Base-by-base conservation (phyloP, 2,888 invertebrate species). In the Automeris io region DNA sequence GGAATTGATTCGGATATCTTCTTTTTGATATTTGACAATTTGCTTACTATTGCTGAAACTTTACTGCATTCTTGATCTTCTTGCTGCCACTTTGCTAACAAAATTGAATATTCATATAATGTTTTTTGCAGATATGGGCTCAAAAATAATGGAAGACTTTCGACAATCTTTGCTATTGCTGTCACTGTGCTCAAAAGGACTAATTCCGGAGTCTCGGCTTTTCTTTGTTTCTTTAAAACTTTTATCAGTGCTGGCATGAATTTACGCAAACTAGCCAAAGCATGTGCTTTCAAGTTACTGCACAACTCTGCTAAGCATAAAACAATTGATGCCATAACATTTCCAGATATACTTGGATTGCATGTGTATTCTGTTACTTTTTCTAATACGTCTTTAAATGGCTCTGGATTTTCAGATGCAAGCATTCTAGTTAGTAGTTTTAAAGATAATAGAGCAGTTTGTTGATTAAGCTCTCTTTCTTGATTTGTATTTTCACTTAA, bases 61-160 rank as follows among this genome's bases (percentile, higher is more conserved):
- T 90, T 88, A 33, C 74, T 80, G 31, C 75, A 77, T 8, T 79
- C 77, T 39, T 89, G 87, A 22, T 79, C 79, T n/a, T 61, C 63
- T 12, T 70, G 68, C 44, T 80, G 72, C 86, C 88, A 88, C 58
- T 87, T 88, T 0, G 86, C 82, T 2, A 87, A 60, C 22, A 94
- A 69, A 40, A 89, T 81, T 0, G 91, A 89, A 25, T 94, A 73
- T 49, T 92, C 90, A 5, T 85, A 87, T 1, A 95, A 64, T 21
- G 95, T 85, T 51, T 92, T 91, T 48, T 91, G 90, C 21, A 97
- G 78, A 72, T 96, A 96, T 0, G 95, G 94, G 44, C 95, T 96
- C 46, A 98, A 70, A 68, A 97, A 98, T 24, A 93, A 83, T 0
- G 95, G 92, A 26, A 97, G 70, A 18, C 92, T 91, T 61, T 95